Conservation (phyloP, 1,140 invertebrate species). For the Leptinotarsa texana region DNA sequence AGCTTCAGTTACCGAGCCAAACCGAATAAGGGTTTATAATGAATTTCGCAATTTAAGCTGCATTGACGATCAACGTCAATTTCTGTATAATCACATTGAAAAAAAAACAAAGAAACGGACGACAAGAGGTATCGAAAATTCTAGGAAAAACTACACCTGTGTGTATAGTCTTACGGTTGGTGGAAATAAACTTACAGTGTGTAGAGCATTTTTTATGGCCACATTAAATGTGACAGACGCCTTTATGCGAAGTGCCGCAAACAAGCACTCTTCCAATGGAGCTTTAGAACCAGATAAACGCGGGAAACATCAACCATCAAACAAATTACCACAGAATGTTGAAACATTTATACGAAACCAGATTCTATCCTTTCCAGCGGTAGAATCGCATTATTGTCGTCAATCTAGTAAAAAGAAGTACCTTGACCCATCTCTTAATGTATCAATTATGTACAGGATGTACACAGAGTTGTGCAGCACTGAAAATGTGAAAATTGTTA, state of each 20-base stretch:
- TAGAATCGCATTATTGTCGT: slow-evolving; percentile 23
- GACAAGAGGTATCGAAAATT: neutral
- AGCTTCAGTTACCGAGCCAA: neutral
- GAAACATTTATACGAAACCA: slow-evolving; percentile 4
- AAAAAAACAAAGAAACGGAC: too few relatives aligned
- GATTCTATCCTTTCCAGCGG: slow-evolving; percentile 10
- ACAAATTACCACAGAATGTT: neutral
- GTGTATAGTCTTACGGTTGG: neutral
- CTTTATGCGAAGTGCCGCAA: neutral
- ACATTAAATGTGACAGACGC: slow-evolving; percentile 5
- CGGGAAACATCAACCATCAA: neutral
- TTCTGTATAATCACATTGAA: too few relatives aligned
- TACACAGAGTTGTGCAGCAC: slow-evolving; percentile 34
- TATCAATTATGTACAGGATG: slow-evolving; percentile 36
- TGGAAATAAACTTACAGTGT: neutral
- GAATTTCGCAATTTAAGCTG: neutral
- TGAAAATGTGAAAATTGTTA: slow-evolving; percentile 32
- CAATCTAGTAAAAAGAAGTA: slow-evolving; percentile 11
- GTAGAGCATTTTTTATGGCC: slow-evolving; percentile 11
- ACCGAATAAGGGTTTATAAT: neutral
- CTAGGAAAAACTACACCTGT: neutral
- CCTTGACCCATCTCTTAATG: slow-evolving; percentile 24
- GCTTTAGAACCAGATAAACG: neutral
- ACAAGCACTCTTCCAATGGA: neutral
- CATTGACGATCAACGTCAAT: neutral